Conservation (phyloP, 2,113 vertebrate genomes). For the Eulemur rufifrons region DNA sequence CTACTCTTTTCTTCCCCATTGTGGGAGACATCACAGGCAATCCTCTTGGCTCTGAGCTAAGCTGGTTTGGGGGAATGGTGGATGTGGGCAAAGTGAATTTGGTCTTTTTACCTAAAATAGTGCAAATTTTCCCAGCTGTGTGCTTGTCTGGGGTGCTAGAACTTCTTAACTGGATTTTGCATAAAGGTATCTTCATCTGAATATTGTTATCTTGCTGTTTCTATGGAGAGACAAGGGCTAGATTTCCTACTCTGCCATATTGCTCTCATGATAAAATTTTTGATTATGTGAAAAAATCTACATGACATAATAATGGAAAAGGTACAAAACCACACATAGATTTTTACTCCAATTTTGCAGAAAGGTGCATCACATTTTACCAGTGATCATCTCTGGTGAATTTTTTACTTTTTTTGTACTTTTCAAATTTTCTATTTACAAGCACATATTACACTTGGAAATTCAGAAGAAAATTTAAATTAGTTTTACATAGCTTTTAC, state of each 20-base stretch:
- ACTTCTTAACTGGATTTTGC: background rate
- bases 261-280: background rate
- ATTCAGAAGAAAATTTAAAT: background rate
- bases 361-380: slow-evolving; percentile 16
- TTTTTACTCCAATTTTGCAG: background rate
- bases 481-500: background rate
- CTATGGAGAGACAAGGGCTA: background rate
- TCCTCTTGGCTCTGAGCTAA: background rate
- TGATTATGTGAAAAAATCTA: background rate
- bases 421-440: background rate
- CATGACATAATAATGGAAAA: background rate
- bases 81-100: background rate
- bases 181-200: background rate
- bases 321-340: background rate
- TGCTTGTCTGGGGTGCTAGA: background rate
- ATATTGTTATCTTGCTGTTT: background rate
- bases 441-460: background rate
- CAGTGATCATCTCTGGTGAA: background rate
- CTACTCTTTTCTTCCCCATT: background rate
- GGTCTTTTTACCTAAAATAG: too few species aligned
- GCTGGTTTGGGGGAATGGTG: background rate
- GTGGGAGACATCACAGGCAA: background rate
- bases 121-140: background rate
- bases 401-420: background rate
- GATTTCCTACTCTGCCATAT: background rate